These are phyloP conservation scores for Mythimna ferrago DNA, from an alignment of 2,888 invertebrate genomes.

Conservation along the genomic window DNA sequence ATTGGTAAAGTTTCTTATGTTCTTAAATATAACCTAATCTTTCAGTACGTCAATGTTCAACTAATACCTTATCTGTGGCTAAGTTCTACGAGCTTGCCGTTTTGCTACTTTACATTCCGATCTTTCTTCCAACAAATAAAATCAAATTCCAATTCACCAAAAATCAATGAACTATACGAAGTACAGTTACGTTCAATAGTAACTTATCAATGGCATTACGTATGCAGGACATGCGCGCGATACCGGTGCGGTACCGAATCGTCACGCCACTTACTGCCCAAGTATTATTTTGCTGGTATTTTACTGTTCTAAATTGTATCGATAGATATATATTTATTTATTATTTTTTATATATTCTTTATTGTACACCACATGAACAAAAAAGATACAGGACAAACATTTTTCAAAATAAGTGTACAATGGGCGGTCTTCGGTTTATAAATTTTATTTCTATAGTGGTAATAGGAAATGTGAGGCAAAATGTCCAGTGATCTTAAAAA, in stretches of 20 bases:
- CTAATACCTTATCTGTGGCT: too few relatives aligned
- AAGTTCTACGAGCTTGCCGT: too few relatives aligned
- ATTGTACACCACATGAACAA: too few relatives aligned
- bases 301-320: slow-evolving; percentile 35
- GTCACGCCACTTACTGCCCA: slow-evolving; percentile 50
- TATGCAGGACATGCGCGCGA: slow-evolving; percentile 69
- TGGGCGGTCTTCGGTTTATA: too few relatives aligned
- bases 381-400: too few relatives aligned
- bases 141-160: slow-evolving; percentile 37
- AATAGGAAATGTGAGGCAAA: neutral
- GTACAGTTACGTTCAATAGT: slow-evolving; percentile 68
- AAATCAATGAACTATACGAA: slow-evolving; percentile 48
- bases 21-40: too few relatives aligned
- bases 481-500: neutral
- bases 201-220: slow-evolving; percentile 68
- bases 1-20: too few relatives aligned
- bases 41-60: too few relatives aligned
- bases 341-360: too few relatives aligned
- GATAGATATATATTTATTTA: neutral
- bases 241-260: slow-evolving; percentile 76
- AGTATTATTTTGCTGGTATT: slow-evolving; percentile 43
- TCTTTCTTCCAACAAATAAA: neutral
- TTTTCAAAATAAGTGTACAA: too few relatives aligned
- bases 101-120: neutral
- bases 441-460: neutral